Evolutionary conservation across 2,113 vertebrate species (phyloP).

Genomic region (Phaethon lepturus): DNA sequence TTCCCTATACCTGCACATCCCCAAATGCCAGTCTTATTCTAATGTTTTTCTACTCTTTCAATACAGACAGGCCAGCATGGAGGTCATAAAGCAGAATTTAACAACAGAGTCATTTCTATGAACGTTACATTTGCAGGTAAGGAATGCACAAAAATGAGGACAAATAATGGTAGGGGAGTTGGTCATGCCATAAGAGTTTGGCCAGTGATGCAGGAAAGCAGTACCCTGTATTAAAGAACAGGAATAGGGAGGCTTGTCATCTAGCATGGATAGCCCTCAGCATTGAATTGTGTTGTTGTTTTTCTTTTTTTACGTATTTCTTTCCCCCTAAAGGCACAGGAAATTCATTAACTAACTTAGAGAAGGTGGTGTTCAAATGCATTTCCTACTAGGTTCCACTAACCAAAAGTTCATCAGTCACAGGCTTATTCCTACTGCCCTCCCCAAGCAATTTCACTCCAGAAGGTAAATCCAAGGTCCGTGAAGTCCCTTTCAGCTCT

Average conservation of each 20-base stretch:
- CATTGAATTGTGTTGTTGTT: neutral
- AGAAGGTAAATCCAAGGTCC: neutral
- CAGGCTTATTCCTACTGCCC: neutral
- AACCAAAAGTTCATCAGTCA: neutral
- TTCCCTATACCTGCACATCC: neutral
- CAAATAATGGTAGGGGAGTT: neutral
- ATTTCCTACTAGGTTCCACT: neutral
- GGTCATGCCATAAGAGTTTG: neutral
- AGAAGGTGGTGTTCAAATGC: neutral
- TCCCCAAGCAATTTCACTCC: neutral
- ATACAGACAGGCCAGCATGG: neutral
- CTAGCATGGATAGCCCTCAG: too few relatives aligned
- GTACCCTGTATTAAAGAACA: neutral
- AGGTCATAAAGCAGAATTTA: neutral
- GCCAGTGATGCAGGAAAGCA: neutral
- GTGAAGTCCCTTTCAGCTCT: neutral
- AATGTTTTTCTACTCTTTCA: neutral
- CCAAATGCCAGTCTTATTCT: neutral
- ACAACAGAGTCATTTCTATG: neutral
- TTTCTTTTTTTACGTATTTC: neutral
- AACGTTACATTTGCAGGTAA: neutral
- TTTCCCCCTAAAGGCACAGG: fast-evolving
- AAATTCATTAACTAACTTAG: neutral
- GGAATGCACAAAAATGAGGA: neutral
- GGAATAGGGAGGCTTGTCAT: neutral